Evolutionary conservation across 1,140 invertebrate genomes (phyloP), one percentile per base, ranked within the genome.

Genomic region (Nautilus pompilius): DNA sequence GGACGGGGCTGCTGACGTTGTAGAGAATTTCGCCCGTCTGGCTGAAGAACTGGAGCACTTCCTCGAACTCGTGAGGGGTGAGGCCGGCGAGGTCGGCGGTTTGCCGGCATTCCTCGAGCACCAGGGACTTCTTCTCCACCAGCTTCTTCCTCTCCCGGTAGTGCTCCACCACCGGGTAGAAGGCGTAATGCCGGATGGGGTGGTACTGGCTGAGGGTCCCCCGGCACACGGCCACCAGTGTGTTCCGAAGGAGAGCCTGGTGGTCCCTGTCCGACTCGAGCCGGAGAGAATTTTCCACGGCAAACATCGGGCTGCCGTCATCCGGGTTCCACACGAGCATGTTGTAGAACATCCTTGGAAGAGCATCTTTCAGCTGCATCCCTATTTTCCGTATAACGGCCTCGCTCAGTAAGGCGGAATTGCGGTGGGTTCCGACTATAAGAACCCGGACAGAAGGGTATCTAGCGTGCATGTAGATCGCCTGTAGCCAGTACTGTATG

Each of bases 281-380:
- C 53, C 68, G 20, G n/a, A 66, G 6, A 20, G 66, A 68, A 59
- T 72, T 72, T 54, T 72, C 71, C 30, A 72, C 71, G 17, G 61
- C 46, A 54, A 70, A 72, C 6, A 72, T 22, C 0, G 71, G 68
- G 8, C 46, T 63, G 55, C 70, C 68, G 2, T 41, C 58, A 2
- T 56, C 22, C 34, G 64, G 54, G n/a, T 69, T 72, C 71, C 71
- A 72, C 4, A 72, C 66, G 26, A 72, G 28, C 59, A 72, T 68
- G 36, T 68, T 72, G 45, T 72, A 66, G 34, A 65, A 72, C 22
- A 60, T 58, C 5, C 64, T 29, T 5, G 66, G 71, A n/a, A 72
- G 20, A 22, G 51, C 30, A n/a, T 48, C 58, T 30, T 62, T 29
- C 28, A 72, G 60, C 34, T 49, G 26, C 5, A 63, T 54, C 0